A percentile compares a stretch with the other conserved stretches of the same genome.
Evolutionary conservation across 2,888 invertebrate species (phyloP).

Genomic region (Amiota mariae): DNA sequence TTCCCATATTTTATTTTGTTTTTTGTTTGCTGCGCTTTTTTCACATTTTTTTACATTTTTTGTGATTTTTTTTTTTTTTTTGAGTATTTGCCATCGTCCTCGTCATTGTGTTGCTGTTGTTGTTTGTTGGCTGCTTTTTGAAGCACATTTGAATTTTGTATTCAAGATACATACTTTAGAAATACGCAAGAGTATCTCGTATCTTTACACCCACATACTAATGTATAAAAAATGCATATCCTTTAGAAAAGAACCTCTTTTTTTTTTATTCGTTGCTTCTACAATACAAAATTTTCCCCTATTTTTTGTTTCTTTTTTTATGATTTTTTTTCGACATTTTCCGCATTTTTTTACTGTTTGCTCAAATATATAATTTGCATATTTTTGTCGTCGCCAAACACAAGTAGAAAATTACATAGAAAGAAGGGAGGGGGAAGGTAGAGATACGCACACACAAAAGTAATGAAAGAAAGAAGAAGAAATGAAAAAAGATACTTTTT

Average conservation of each 20-base stretch:
- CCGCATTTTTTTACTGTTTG: conserved; percentile 11
- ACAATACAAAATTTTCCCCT: too few relatives aligned
- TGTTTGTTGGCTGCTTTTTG: background rate
- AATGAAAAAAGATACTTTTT: conserved; percentile 18
- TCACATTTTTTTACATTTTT: background rate
- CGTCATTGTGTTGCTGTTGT: background rate
- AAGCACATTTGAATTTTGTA: background rate
- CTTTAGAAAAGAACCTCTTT: conserved; percentile 16
- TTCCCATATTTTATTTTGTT: too few relatives aligned
- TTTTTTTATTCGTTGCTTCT: too few relatives aligned
- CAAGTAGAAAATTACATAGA: background rate
- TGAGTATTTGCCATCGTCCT: background rate
- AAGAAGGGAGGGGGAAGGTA: background rate
- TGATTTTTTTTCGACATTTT: background rate
- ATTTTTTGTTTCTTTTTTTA: background rate
- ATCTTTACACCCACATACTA: conserved; percentile 1
- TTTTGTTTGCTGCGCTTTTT: conserved; percentile 22
- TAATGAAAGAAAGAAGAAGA: background rate
- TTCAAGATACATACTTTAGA: conserved; percentile 21
- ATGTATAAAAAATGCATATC: conserved; percentile 1
- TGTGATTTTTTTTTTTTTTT: background rate
- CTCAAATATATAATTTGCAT: background rate
- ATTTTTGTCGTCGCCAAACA: conserved; percentile 3
- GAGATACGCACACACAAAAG: background rate
- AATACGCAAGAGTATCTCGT: background rate